Evolutionary conservation across 1,140 invertebrate species (phyloP), one percentile per base, ranked within the genome.

Genomic region (Apis dorsata): DNA sequence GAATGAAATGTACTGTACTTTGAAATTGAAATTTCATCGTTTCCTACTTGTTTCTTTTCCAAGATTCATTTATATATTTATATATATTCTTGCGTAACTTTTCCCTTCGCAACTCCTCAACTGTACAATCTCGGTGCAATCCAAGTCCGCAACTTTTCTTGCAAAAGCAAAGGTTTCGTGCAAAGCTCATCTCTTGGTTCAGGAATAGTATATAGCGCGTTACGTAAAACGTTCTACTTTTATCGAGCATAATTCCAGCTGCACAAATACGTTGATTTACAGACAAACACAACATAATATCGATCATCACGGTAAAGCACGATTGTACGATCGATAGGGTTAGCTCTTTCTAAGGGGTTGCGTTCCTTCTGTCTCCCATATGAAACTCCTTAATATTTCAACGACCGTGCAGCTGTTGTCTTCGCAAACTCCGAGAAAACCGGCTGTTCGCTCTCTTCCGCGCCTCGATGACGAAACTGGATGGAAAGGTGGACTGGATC

Each of bases 351-450:
- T 44, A 86, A 87, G 85, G 87, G 83, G 85, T 87, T 85, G 75
- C 51, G n/a, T 34, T 34, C 34, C 72, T 81, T 74, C 75, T 49
- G 63, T 59, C 66, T 62, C 79, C 81, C 81, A 55, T 79, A 81
- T 71, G 75, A 68, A 81, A 63, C 86, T 80, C 57, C 66, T 90
- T 76, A 90, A 90, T 90, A 90, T 90, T 90, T 88, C 81, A 90
- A 28, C 49, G 53, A 62, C 49, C 79, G 66, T 81, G 79, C 90
- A 90, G 89, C 89, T 90, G 90, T 90, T 89, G 89, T 89, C 82
- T 90, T 88, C 90, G 87, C 88, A 84, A 86, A 89, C 82, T 89
- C 34, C 66, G 89, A 79, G 87, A 87, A 87, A 84, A 88, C 68
- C 72, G 72, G 59, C 11, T 68, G 51, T 57, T 55, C 19, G 49